These are phyloP conservation scores for Gastrophryne carolinensis DNA, from an alignment of 2,797 vertebrate species.

Conservation along the genomic window DNA sequence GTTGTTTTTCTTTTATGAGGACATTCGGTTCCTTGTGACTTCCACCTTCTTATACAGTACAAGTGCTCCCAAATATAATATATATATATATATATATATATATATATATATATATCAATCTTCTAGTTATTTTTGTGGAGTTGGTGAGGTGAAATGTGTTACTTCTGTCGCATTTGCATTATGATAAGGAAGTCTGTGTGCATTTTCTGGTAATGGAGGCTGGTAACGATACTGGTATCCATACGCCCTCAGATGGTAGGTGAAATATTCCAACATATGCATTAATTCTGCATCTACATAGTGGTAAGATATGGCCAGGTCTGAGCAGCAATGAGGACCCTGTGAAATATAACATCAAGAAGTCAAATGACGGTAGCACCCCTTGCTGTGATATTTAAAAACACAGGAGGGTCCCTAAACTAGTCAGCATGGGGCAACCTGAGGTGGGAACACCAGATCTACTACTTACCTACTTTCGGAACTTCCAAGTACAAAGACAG, in stretches of 20 bases:
- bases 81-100: too few species aligned
- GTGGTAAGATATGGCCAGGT: conserved; percentile 78
- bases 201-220: conserved; percentile 35
- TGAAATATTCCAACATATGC: conserved; percentile 73
- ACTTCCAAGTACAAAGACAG: too few species aligned
- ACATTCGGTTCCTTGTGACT: too few species aligned
- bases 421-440: too few species aligned
- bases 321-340: conserved; percentile 76
- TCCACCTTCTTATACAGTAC: too few species aligned
- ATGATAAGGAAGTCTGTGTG: background rate
- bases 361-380: background rate
- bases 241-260: conserved; percentile 71
- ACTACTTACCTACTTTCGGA: too few species aligned
- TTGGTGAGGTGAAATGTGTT: background rate
- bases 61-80: too few species aligned
- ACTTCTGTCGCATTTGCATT: background rate
- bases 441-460: too few species aligned
- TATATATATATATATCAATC: too few species aligned
- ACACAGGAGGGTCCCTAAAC: too few species aligned
- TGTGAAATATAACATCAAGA: conserved; percentile 47
- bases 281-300: conserved; percentile 72
- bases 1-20: too few species aligned
- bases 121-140: background rate
- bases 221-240: conserved; percentile 71
- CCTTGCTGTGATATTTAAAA: too few species aligned